Evolutionary conservation across 2,113 vertebrate species (phyloP), one percentile per base, ranked within the genome.

Genomic region (Hepsetus odoe): DNA sequence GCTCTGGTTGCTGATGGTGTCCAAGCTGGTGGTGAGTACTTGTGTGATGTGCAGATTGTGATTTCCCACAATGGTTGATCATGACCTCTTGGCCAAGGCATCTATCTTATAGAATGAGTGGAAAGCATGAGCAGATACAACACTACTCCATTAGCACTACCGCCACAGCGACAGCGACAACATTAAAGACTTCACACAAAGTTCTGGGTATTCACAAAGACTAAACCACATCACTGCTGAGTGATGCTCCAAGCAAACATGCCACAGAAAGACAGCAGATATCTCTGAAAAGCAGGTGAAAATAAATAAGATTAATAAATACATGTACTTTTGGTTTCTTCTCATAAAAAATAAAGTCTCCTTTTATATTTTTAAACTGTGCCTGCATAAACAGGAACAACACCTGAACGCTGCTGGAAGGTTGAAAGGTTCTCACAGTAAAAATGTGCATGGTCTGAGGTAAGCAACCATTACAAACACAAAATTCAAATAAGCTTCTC

Each of bases 271-370:
- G 13, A 64, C 20, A 51, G 49, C n/a, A 32, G 6, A 53, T 26
- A 42, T 62, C 22, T 5, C 69, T 58, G 71, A 30, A 74, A 26
- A 40, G 76, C 64, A 85, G 73, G 53, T 73, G 74, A 26, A 82
- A 26, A 82, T 78, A 72, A 82, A 74, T 33, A 11, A 73, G 62
- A 82, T 40, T 70, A 61, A 82, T 80, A 77, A 62, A 42, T 64
- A 73, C 42, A 44, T 66, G 33, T 77, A 14, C 28, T 38, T 80
- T 84, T 61, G 58, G 82, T 77, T 73, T 61, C 80, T 74, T 16
- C 24, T 12, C 80, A 85, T 85, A 79, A 90, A 91, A n/a, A 90
- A 90, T 42, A 77, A 86, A 58, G 64, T 58, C 72, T 80, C 82
- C 62, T 46, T 81, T 26, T 53, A 51, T 76, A 20, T 9, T 30